A percentile compares a stretch with the other conserved stretches of the same genome.
These are phyloP conservation scores for Chanos chanos DNA, from an alignment of 2,797 vertebrate species.

Conservation along the genomic window DNA sequence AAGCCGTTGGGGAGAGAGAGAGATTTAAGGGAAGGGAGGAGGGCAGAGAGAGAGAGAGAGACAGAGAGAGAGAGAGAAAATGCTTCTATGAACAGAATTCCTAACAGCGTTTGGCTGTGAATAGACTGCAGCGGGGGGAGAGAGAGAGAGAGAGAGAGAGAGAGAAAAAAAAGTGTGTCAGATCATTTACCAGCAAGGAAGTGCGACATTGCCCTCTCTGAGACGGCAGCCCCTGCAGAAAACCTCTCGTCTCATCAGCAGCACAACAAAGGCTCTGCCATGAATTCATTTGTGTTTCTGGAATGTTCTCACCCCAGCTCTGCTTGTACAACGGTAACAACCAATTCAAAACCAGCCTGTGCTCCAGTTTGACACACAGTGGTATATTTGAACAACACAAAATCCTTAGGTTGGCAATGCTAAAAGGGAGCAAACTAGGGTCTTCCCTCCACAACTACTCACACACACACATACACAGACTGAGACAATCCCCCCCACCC, in stretches of 20 bases:
- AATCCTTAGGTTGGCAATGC: too few species aligned
- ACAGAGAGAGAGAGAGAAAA: not conserved
- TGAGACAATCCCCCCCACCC: too few species aligned
- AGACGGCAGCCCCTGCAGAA: constrained; percentile 65
- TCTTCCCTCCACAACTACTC: too few species aligned
- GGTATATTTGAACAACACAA: not conserved
- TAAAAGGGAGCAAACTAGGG: too few species aligned
- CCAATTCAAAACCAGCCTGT: constrained; percentile 46
- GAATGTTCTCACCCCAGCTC: constrained; percentile 59
- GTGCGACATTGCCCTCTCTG: constrained; percentile 49
- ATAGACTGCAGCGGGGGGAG: constrained; percentile 59
- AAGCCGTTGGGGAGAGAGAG: not conserved
- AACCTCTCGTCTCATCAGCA: constrained; percentile 69
- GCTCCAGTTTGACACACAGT: constrained; percentile 34
- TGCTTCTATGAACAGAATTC: too few species aligned
- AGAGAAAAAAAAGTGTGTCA: constrained; percentile 69
- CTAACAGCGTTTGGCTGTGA: constrained; percentile 61
- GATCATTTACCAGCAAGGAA: constrained; percentile 69
- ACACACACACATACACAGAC: too few species aligned
- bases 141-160: not conserved
- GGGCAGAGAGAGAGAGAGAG: constrained; percentile 46
- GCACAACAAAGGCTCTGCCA: constrained; percentile 65
- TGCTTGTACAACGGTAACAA: constrained; percentile 46
- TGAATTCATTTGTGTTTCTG: constrained; percentile 60
- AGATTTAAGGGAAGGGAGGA: constrained; percentile 27